Percentiles rank a stretch among this genome's conserved stretches.
Conservation (phyloP, 1,140 invertebrate species). For the Aporrectodea caliginosa region DNA sequence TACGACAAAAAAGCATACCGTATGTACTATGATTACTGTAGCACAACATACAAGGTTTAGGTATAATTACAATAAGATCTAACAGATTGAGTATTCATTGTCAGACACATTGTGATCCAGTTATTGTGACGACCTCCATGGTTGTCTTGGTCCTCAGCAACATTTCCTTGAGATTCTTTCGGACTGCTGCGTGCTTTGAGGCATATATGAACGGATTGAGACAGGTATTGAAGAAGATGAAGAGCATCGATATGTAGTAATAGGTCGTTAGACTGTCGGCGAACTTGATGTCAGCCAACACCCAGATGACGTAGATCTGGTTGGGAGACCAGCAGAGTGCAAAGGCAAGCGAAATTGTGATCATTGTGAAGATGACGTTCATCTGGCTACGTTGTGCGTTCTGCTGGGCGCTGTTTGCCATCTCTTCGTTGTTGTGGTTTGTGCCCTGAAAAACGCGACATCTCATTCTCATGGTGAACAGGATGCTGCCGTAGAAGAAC, state of each 20-base stretch:
- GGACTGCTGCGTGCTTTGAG: neutral
- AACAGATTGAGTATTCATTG: no score
- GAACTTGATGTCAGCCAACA: neutral
- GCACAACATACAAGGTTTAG: no score
- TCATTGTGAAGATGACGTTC: neutral
- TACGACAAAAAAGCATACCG: no score
- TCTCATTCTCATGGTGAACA: neutral
- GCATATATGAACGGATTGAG: neutral
- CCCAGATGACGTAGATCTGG: neutral
- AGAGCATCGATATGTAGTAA: neutral
- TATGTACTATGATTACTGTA: no score
- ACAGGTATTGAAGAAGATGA: neutral
- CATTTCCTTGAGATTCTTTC: no score
- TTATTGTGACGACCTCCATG: no score
- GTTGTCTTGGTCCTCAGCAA: no score
- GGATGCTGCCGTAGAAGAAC: neutral
- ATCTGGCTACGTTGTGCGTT: neutral
- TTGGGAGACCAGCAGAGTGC: conserved; percentile 12
- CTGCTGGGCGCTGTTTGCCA: no score
- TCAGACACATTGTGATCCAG: no score
- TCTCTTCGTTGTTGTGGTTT: neutral
- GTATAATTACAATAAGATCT: no score
- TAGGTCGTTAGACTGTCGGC: neutral
- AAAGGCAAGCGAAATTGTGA: neutral
- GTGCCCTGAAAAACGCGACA: neutral